Evolutionary conservation across 2,113 vertebrate genomes (phyloP).

Genomic region (Lophius piscatorius): DNA sequence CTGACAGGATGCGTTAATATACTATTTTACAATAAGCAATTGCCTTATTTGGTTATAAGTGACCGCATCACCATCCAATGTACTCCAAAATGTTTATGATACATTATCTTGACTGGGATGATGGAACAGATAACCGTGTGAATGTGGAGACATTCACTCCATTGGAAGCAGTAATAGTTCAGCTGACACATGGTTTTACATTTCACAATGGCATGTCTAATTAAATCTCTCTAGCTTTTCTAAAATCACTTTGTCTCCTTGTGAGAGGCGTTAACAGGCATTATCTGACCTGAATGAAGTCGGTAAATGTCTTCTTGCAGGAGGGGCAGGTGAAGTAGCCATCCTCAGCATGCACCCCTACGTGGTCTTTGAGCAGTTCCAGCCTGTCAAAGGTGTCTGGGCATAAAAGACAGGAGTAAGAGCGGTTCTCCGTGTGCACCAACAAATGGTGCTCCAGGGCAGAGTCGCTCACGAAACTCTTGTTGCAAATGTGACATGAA

Average conservation of each 20-base stretch:
- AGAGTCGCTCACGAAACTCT: conserved; percentile 88
- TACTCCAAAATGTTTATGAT: too few relatives aligned
- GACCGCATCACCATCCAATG: too few relatives aligned
- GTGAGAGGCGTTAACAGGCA: neutral
- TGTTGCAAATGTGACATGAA: conserved; percentile 94
- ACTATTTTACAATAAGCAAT: too few relatives aligned
- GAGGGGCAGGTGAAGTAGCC: conserved; percentile 93
- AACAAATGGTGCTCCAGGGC: conserved; percentile 93
- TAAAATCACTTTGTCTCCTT: neutral
- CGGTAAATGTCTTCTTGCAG: conserved; percentile 94
- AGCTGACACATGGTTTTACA: too few relatives aligned
- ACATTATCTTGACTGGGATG: too few relatives aligned
- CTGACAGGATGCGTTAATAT: neutral
- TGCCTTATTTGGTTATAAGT: too few relatives aligned
- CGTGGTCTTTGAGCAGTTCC: conserved; percentile 93
- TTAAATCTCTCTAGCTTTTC: neutral
- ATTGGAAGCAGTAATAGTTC: too few relatives aligned
- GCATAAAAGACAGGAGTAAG: conserved; percentile 94
- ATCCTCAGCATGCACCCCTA: conserved; percentile 87
- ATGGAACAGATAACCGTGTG: too few relatives aligned
- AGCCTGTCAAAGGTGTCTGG: conserved; percentile 91
- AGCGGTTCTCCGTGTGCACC: conserved; percentile 92
- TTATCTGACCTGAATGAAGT: conserved; percentile 92
- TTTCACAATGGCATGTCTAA: too few relatives aligned
- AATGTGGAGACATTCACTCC: too few relatives aligned